Evolutionary conservation across 2,888 invertebrate species (phyloP).

Genomic region (Dynastes tityus): DNA sequence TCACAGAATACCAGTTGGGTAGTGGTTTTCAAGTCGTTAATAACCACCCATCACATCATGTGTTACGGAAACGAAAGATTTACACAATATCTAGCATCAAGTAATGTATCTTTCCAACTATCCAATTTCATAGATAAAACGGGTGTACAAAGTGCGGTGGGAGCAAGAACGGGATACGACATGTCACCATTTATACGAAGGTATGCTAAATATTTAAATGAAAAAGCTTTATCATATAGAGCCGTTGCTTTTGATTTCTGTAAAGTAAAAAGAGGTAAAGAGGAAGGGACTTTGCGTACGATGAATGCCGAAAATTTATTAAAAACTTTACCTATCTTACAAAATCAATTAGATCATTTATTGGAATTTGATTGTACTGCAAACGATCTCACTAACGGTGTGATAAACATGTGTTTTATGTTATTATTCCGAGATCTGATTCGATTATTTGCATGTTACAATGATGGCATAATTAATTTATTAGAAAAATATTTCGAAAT

Average conservation of each 20-base stretch:
- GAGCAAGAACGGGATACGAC: constrained; percentile 87
- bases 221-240: constrained; percentile 98
- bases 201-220: constrained; percentile 99
- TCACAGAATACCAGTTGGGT: constrained; percentile 99
- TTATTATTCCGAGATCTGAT: constrained; percentile 99
- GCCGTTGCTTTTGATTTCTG: constrained; percentile 99
- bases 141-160: constrained; percentile 92
- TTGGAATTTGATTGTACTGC: constrained; percentile 98
- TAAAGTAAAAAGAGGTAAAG: constrained; percentile 99
- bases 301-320: constrained; percentile 98
- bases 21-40: constrained; percentile 97
- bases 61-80: constrained; percentile 99
- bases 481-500: constrained; percentile 99
- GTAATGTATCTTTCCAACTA: constrained; percentile 99
- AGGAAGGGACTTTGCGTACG: constrained; percentile 96
- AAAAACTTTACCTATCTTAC: constrained; percentile 96
- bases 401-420: constrained; percentile 99
- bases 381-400: constrained; percentile 94
- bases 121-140: constrained; percentile 98
- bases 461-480: constrained; percentile 99
- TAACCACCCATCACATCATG: constrained; percentile 99
- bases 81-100: constrained; percentile 99
- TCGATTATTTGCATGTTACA: constrained; percentile 98
- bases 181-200: constrained; percentile 99
- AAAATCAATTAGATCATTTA: constrained; percentile 95